Evolutionary conservation across 2,888 invertebrate species (phyloP), one percentile per base, ranked within the genome.

Genomic region (Lomographa bimaculata): DNA sequence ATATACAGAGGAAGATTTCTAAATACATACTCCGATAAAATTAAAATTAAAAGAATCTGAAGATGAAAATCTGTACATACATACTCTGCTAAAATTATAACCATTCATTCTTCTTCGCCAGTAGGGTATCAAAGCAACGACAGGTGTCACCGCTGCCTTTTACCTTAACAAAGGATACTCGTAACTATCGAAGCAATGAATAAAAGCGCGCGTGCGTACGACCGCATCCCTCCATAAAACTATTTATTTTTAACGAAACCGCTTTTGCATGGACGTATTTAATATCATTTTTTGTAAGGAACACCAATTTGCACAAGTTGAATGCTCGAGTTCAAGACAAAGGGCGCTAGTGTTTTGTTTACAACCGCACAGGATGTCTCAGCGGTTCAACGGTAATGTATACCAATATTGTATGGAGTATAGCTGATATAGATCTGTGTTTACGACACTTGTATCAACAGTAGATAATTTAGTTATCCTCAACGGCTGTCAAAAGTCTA

Each of bases 311-410:
- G 64, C 66, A 64, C 62, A 45, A 47, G 64, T 51, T 62, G 53
- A 52, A 65, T 60, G 57, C 57, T 50, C 60, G 56, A 54, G 54
- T 43, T 41, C 51, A 66, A 66, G 59, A 75, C 78, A 79, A 80
- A 75, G 55, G 61, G 52, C 58, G 62, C 54, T 51, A 48, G 60
- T 50, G 50, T 48, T 67, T 64, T 65, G 62, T 63, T 54, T 64
- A 53, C 54, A 75, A 81, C 80, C 82, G 49, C 79, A 80, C 78
- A 69, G 75, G 79, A 79, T 64, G 72, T 67, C 59, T 60, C 47
- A 47, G 73, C 59, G 73, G 72, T 74, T 36, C 60, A 74, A 71
- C 71, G 71, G 74, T 70, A 72, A 73, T 51, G 57, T 65, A 71
- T 52, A 66, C 60, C 51, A 48, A 50, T 7, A 12, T 24, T n/a